Percentiles rank a stretch among this genome's conserved stretches.
phyloP scores from a whole-genome alignment of 2,797 vertebrate species.

The Gymnodraco acuticeps region DNA sequence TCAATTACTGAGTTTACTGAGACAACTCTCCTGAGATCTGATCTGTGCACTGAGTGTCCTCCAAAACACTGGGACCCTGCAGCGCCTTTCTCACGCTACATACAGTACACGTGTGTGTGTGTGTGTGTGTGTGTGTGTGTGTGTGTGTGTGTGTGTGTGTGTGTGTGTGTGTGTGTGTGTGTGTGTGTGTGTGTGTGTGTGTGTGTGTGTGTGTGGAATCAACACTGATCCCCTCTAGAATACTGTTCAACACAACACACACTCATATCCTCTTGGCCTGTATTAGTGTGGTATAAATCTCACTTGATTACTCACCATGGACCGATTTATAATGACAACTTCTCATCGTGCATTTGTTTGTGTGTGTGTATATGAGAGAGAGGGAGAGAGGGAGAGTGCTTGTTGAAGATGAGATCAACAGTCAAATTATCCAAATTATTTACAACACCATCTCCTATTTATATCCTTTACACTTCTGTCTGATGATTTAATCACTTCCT shows the following conservation, averaged over 20 bases:
- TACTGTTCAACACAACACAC: conserved; percentile 41
- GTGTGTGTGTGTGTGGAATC: conserved; percentile 40
- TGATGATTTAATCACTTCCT: conserved; percentile 50
- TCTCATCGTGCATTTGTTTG: conserved; percentile 20
- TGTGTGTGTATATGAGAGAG: not conserved
- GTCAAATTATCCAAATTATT: conserved; percentile 23
- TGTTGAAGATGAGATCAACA: conserved; percentile 3
- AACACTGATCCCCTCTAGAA: conserved; percentile 39
- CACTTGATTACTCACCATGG: conserved; percentile 50
- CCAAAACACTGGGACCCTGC: conserved; percentile 53
- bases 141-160: conserved; percentile 24
- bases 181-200: conserved; percentile 26
- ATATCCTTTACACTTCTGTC: conserved; percentile 29
- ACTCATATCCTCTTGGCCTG: conserved; percentile 61
- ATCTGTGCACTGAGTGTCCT: conserved; percentile 63
- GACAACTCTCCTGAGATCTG: conserved; percentile 60
- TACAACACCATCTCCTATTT: conserved; percentile 32
- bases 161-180: conserved; percentile 37
- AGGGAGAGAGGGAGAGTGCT: not conserved
- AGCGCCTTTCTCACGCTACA: conserved; percentile 76
- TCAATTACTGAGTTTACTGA: conserved; percentile 77
- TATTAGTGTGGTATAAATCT: conserved; percentile 56
- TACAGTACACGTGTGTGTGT: conserved; percentile 18
- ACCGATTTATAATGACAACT: conserved; percentile 50
- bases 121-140: conserved; percentile 37